These are phyloP conservation scores for Rhyacichthys aspro DNA, from an alignment of 2,797 vertebrate genomes.

Conservation along the genomic window DNA sequence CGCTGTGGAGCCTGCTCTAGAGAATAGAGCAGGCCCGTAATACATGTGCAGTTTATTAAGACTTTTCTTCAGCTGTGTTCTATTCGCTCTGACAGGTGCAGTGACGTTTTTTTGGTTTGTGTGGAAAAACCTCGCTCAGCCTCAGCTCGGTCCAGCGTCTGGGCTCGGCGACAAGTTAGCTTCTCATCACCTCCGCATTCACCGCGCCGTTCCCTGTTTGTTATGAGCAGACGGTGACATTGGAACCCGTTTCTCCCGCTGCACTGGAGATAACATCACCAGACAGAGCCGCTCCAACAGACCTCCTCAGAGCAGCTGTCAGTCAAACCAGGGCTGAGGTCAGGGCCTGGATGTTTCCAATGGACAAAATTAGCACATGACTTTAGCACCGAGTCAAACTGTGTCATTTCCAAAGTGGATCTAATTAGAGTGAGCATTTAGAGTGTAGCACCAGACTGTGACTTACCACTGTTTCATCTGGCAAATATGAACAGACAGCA, in stretches of 20 bases:
- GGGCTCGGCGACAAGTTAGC: conserved; percentile 25
- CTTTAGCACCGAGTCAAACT: conserved; percentile 7
- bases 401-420: conserved; percentile 29
- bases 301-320: conserved; percentile 33
- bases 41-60: conserved; percentile 29
- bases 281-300: conserved; percentile 20
- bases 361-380: conserved; percentile 35
- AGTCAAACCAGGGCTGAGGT: conserved; percentile 28
- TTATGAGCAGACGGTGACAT: conserved; percentile 17
- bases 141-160: conserved; percentile 24
- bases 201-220: background rate
- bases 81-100: conserved; percentile 60
- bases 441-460: conserved; percentile 35
- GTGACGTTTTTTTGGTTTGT: conserved; percentile 60
- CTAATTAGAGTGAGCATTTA: conserved; percentile 34
- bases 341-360: conserved; percentile 2
- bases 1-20: no score
- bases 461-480: conserved; percentile 31
- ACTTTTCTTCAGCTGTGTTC: conserved; percentile 18
- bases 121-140: conserved; percentile 61
- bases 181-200: conserved; percentile 13
- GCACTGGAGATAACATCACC: conserved; percentile 20
- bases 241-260: conserved; percentile 24
- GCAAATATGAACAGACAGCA: conserved; percentile 39
- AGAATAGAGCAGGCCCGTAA: conserved; percentile 3